Conservation (phyloP, 2,888 invertebrate genomes). For the Tipula unca region DNA sequence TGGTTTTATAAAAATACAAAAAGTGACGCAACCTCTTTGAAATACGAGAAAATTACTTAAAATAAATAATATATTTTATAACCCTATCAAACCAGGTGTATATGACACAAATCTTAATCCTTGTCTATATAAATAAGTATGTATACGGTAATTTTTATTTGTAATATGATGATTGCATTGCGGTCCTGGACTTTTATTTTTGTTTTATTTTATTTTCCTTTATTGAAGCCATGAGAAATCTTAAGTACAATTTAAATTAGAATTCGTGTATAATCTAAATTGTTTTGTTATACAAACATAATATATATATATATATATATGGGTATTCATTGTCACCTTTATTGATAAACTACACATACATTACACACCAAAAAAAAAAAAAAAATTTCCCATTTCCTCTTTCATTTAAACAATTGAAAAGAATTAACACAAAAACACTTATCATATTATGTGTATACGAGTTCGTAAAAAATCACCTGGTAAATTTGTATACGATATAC, state of each 20-base stretch:
- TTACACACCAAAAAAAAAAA: neutral
- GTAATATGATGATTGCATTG: neutral
- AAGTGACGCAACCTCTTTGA: neutral
- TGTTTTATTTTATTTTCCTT: neutral
- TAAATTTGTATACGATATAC: neutral
- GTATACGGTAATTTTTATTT: neutral
- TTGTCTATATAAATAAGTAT: neutral
- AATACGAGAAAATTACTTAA: neutral
- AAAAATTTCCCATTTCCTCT: constrained; percentile 9
- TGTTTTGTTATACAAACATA: neutral
- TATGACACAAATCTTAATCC: neutral
- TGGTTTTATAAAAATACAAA: neutral
- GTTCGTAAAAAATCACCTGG: neutral
- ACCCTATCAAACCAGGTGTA: neutral
- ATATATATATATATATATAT: neutral
- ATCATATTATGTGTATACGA: neutral
- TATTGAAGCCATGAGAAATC: neutral
- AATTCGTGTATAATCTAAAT: neutral
- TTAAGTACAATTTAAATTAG: neutral
- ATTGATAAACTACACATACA: neutral
- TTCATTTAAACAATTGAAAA: neutral
- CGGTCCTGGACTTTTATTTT: neutral
- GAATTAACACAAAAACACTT: neutral
- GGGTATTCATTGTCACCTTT: constrained; percentile 1
- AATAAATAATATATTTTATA: neutral